Evolutionary conservation across 2,113 vertebrate species (phyloP).

Genomic region (Myotis yumanensis): DNA sequence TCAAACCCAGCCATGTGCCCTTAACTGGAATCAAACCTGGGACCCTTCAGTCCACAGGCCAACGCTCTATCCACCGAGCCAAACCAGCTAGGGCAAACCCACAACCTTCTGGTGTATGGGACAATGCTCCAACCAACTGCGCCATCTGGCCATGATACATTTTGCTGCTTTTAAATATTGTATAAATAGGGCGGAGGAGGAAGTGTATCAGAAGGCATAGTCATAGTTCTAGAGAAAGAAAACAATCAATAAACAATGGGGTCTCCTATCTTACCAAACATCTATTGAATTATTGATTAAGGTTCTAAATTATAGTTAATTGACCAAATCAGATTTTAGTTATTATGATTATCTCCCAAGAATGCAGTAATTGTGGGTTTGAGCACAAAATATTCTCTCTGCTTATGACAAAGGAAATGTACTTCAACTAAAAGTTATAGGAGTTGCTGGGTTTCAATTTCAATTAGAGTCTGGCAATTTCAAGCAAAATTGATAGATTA

Average conservation of each 20-base stretch:
- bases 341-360: neutral
- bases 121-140: neutral
- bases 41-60: too few relatives aligned
- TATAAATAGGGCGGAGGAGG: neutral
- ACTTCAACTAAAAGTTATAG: neutral
- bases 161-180: neutral
- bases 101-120: neutral
- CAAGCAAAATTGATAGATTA: neutral
- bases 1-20: neutral
- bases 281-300: neutral
- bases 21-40: too few relatives aligned
- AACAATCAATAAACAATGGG: neutral
- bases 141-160: neutral
- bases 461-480: neutral
- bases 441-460: neutral
- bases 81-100: too few relatives aligned
- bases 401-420: neutral
- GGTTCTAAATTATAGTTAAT: neutral
- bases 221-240: neutral
- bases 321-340: neutral
- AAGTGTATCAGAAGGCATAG: neutral
- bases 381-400: neutral
- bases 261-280: neutral
- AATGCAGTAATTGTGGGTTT: neutral
- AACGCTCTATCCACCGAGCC: too few relatives aligned